Evolutionary conservation across 2,797 vertebrate species (phyloP).

Genomic region (Morus bassanus): DNA sequence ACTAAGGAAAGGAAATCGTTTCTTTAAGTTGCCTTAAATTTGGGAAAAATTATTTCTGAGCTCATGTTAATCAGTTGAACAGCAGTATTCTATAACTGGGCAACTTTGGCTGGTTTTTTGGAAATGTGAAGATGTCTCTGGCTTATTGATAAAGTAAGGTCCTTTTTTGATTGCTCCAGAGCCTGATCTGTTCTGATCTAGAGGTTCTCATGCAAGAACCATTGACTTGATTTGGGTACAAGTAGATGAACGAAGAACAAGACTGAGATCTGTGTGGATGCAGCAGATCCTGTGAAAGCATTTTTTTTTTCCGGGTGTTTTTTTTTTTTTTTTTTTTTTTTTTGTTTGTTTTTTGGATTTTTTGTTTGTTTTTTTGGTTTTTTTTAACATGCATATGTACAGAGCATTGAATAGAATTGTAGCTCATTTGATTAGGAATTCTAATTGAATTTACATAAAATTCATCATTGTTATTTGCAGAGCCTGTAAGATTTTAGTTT

Average conservation of each 20-base stretch:
- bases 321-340: background rate
- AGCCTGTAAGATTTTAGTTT: slow-evolving; percentile 12
- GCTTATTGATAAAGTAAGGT: background rate
- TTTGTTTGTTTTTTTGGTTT: background rate
- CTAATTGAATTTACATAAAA: background rate
- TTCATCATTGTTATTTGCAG: background rate
- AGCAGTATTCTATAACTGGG: background rate
- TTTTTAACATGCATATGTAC: background rate
- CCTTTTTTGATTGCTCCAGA: background rate
- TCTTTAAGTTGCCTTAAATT: background rate
- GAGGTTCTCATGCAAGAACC: background rate
- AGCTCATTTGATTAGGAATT: background rate
- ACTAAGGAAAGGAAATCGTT: background rate
- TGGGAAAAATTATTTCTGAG: background rate
- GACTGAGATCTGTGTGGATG: background rate
- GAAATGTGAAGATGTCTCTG: background rate
- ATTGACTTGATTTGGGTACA: background rate
- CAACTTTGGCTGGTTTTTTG: background rate
- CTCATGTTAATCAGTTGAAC: background rate
- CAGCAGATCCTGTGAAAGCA: background rate
- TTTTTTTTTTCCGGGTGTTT: background rate
- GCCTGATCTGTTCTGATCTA: background rate
- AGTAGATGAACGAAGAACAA: background rate
- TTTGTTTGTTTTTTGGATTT: no score
- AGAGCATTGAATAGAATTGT: background rate